Conservation (phyloP, 2,797 vertebrate species). For the Enteromius anoplus region DNA sequence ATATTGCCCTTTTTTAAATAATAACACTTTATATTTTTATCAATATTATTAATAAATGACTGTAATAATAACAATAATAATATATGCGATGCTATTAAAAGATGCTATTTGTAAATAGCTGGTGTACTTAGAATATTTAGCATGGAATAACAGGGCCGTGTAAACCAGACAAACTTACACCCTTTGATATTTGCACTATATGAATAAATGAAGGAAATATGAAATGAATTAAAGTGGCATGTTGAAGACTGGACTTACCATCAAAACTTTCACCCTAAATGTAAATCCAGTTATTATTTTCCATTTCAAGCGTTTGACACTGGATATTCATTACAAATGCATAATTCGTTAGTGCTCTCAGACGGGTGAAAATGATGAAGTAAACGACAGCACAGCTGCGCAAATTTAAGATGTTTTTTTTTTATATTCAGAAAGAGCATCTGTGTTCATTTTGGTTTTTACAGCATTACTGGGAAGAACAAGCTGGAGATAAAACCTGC, state of each 20-base stretch:
- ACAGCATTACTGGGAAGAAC: constrained; percentile 27
- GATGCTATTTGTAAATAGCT: not conserved
- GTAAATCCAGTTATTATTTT: not conserved
- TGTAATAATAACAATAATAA: not conserved
- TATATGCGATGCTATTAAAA: no score
- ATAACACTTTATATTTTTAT: not conserved
- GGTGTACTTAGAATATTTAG: not conserved
- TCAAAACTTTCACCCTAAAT: not conserved
- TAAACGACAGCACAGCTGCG: constrained; percentile 40
- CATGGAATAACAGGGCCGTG: not conserved
- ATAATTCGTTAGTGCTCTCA: constrained; percentile 14
- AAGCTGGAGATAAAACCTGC: constrained; percentile 38
- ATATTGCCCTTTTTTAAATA: not conserved
- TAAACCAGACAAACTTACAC: not conserved
- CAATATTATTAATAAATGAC: not conserved
- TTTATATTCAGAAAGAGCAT: constrained; percentile 8
- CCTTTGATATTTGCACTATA: no score
- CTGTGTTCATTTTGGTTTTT: constrained; percentile 37
- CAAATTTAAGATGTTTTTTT: constrained; percentile 19
- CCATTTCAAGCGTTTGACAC: not conserved
- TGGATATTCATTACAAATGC: constrained; percentile 31
- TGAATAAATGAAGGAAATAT: not conserved
- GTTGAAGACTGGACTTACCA: not conserved
- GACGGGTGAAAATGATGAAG: constrained; percentile 8
- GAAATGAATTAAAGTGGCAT: not conserved